phyloP scores from a whole-genome alignment of 2,113 vertebrate species.

The Eonycteris spelaea region DNA sequence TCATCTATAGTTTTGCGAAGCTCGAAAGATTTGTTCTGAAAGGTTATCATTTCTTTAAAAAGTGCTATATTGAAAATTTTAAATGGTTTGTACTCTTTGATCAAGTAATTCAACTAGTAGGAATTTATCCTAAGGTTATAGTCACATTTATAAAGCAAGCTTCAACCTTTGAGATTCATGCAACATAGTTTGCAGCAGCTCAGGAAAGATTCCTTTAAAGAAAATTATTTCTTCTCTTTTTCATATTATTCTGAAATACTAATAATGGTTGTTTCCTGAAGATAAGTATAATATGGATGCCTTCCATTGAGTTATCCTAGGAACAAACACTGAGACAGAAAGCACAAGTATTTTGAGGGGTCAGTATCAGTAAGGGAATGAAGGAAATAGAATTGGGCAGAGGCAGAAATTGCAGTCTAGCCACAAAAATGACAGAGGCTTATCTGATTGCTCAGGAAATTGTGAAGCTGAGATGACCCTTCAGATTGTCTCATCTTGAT shows the following conservation, averaged over 20 bases:
- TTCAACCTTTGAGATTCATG: background rate
- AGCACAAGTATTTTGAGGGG: background rate
- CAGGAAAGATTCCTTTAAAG: background rate
- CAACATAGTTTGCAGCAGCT: background rate
- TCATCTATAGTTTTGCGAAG: background rate
- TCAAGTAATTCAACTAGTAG: background rate
- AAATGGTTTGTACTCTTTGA: background rate
- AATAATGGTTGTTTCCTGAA: background rate
- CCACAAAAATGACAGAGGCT: background rate
- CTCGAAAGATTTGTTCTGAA: background rate
- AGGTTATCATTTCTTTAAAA: background rate
- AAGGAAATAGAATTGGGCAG: background rate
- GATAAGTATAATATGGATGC: background rate
- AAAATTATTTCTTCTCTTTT: background rate
- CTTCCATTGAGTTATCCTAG: background rate
- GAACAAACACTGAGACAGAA: background rate
- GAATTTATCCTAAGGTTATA: background rate
- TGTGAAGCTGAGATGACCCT: background rate
- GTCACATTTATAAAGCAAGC: background rate
- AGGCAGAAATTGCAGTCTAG: background rate
- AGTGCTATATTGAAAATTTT: background rate
- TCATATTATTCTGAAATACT: background rate
- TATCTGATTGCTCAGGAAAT: background rate
- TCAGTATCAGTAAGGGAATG: background rate
- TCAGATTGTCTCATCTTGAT: background rate